A percentile compares a stretch with the other conserved stretches of the same genome.
Evolutionary conservation across 2,888 invertebrate genomes (phyloP).

Genomic region (Anarsia innoxiella): DNA sequence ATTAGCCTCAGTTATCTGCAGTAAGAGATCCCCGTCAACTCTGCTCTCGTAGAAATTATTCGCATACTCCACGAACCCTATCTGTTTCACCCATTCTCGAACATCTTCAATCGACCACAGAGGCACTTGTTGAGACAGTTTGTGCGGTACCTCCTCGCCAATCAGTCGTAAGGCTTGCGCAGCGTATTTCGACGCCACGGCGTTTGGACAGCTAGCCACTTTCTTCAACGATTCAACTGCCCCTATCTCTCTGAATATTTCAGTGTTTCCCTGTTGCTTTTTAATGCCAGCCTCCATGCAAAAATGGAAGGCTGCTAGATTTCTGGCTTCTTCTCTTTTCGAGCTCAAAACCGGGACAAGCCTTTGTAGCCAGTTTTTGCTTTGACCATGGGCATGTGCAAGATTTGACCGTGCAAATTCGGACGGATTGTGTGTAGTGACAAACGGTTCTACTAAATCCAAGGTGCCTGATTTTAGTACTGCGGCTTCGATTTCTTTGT

Average conservation of each 20-base stretch:
- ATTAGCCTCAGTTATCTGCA: conserved; percentile 94
- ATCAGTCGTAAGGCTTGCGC: conserved; percentile 93
- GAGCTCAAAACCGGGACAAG: conserved; percentile 96
- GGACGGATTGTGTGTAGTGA: conserved; percentile 94
- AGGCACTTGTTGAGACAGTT: conserved; percentile 97
- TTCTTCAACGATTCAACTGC: conserved; percentile 96
- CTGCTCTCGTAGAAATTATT: conserved; percentile 90
- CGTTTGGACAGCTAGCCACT: conserved; percentile 98
- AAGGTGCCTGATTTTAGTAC: conserved; percentile 97
- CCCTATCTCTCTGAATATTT: conserved; percentile 94
- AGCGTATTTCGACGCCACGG: conserved; percentile 97
- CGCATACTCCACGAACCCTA: conserved; percentile 91
- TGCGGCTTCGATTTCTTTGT: conserved; percentile 98
- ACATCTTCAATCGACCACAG: conserved; percentile 98
- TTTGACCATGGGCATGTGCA: conserved; percentile 96
- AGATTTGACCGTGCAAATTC: conserved; percentile 95
- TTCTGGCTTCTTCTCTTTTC: conserved; percentile 95
- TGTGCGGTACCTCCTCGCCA: conserved; percentile 98
- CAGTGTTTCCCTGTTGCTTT: conserved; percentile 92
- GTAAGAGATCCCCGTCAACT: conserved; percentile 96
- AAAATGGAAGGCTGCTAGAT: conserved; percentile 97
- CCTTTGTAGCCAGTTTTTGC: conserved; percentile 94
- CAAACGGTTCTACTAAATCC: conserved; percentile 97
- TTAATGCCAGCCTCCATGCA: conserved; percentile 99
- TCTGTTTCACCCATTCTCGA: conserved; percentile 98